Percentiles rank a stretch among this genome's conserved stretches.
These are phyloP conservation scores for Phaonia tiefii DNA, from an alignment of 2,888 invertebrate species.

Conservation along the genomic window DNA sequence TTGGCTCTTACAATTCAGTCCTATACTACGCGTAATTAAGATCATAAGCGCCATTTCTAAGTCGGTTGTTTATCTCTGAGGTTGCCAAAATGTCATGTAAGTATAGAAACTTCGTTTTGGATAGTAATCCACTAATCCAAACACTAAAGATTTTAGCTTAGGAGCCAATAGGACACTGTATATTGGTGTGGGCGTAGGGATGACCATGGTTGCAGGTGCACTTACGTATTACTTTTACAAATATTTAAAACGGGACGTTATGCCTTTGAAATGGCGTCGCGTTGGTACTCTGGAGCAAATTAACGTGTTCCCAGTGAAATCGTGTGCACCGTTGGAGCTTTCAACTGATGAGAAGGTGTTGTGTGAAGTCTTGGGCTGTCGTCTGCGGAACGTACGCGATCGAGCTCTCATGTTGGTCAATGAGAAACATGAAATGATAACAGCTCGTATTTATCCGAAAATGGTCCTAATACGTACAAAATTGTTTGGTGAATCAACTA, in stretches of 20 bases:
- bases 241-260: conserved; percentile 71
- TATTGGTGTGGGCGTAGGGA: conserved; percentile 70
- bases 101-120: background rate
- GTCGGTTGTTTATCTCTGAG: background rate
- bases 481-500: conserved; percentile 78
- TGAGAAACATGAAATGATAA: conserved; percentile 73
- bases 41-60: background rate
- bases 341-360: conserved; percentile 67
- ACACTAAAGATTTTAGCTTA: conserved; percentile 41
- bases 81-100: conserved; percentile 45
- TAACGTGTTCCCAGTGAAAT: conserved; percentile 77
- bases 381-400: conserved; percentile 72
- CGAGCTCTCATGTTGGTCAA: conserved; percentile 78
- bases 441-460: conserved; percentile 76
- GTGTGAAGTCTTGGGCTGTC: conserved; percentile 75
- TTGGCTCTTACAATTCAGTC: background rate
- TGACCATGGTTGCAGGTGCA: conserved; percentile 70
- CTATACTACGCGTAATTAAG: background rate
- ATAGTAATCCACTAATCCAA: background rate
- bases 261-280: conserved; percentile 77
- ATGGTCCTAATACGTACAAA: conserved; percentile 73
- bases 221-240: conserved; percentile 72
- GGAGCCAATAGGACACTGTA: conserved; percentile 42
- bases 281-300: conserved; percentile 74
- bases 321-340: conserved; percentile 73